These are phyloP conservation scores for Pyrrhosoma nymphula DNA, from an alignment of 2,888 invertebrate genomes.

Conservation along the genomic window DNA sequence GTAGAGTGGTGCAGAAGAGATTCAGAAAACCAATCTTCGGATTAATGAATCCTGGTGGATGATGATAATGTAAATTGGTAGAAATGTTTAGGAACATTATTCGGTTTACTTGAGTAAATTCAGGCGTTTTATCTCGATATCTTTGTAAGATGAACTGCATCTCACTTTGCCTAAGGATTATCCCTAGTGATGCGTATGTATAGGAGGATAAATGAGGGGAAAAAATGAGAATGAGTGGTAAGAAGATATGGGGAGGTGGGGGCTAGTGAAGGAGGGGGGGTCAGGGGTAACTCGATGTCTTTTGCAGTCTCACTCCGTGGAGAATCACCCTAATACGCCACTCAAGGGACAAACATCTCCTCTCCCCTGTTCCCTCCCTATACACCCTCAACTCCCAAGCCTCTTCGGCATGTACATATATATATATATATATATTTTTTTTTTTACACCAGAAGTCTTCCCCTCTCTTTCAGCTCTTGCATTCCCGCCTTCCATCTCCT, in stretches of 20 bases:
- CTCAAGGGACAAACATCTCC: not conserved
- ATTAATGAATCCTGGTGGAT: no score
- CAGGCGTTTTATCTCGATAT: no score
- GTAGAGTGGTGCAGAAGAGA: no score
- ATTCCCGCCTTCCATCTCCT: slow-evolving; percentile 1
- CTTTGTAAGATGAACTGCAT: no score
- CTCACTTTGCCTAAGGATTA: not conserved
- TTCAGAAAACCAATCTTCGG: no score
- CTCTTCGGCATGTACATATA: not conserved
- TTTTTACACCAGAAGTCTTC: not conserved
- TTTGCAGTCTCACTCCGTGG: not conserved
- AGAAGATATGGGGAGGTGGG: no score
- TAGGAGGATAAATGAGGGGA: not conserved
- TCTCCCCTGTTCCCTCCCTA: not conserved
- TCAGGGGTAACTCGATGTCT: not conserved
- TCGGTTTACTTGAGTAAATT: no score
- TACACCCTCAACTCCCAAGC: no score
- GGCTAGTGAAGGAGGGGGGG: not conserved
- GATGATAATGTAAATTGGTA: no score
- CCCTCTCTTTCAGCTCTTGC: not conserved
- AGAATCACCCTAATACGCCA: not conserved
- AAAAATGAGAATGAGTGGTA: no score
- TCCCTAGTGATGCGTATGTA: not conserved
- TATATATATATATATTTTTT: not conserved
- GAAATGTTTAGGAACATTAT: no score